These are phyloP conservation scores for Calycopis cecrops DNA, from an alignment of 1,140 invertebrate genomes.

Conservation along the genomic window DNA sequence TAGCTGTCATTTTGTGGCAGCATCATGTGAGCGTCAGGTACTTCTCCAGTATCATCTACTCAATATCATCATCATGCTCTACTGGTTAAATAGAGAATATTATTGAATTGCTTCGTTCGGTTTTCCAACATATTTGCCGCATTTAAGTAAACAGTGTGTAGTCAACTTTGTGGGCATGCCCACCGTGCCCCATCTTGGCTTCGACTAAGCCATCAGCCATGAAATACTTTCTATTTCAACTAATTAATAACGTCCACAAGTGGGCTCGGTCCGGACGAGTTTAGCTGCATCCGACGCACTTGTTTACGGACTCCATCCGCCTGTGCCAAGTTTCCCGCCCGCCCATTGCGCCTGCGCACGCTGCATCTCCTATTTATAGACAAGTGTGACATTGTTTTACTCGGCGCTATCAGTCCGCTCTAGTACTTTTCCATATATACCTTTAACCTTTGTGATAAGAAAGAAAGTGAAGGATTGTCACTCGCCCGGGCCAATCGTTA, in stretches of 20 bases:
- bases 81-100: no score
- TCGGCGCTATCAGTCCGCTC: constrained; percentile 13
- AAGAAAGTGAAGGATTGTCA: constrained; percentile 37
- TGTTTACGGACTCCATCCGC: constrained; percentile 36
- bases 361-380: constrained; percentile 52
- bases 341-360: constrained; percentile 29
- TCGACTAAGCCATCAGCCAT: neutral
- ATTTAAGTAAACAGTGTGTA: neutral
- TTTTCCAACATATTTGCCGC: no score
- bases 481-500: constrained; percentile 23
- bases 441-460: constrained; percentile 58
- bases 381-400: constrained; percentile 34
- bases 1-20: no score
- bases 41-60: no score
- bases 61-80: no score
- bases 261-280: constrained; percentile 33
- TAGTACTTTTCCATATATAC: constrained; percentile 60
- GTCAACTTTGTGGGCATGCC: neutral
- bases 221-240: no score
- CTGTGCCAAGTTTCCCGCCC: constrained; percentile 50
- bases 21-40: no score
- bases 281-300: constrained; percentile 38
- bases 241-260: no score
- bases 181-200: neutral
- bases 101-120: no score